Evolutionary conservation across 2,888 invertebrate genomes (phyloP).

Genomic region (Acanthosepion esculentum): DNA sequence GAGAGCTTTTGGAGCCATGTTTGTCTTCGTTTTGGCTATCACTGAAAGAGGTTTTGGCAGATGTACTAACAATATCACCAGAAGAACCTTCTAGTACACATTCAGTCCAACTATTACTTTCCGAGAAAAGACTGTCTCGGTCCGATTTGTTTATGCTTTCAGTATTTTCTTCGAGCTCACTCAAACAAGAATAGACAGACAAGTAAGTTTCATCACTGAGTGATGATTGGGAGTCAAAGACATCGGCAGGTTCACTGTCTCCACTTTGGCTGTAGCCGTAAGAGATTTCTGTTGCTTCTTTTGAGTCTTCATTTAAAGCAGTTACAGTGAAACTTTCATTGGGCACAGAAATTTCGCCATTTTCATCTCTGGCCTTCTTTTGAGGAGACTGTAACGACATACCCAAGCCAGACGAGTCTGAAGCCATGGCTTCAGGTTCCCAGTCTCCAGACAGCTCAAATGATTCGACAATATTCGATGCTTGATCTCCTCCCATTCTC

Average conservation of each 20-base stretch:
- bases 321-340: neutral
- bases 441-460: neutral
- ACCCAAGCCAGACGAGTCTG: neutral
- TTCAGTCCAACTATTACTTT: neutral
- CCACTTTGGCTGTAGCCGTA: neutral
- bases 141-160: neutral
- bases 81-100: neutral
- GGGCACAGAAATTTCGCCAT: neutral
- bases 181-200: neutral
- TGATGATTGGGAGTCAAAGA: neutral
- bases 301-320: neutral
- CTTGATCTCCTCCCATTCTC: neutral
- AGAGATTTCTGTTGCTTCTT: neutral
- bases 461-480: neutral
- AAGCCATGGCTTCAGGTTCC: neutral
- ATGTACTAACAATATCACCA: neutral
- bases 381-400: neutral
- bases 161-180: neutral
- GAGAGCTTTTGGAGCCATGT: neutral
- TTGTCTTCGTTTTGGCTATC: neutral
- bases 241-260: neutral
- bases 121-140: neutral
- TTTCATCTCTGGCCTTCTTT: neutral
- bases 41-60: neutral
- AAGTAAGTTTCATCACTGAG: constrained; percentile 16